Percentiles rank a stretch among this genome's conserved stretches.
Evolutionary conservation across 30 jellyfish, hydroid and myxozoan genomes (phyloP).

Genomic region (Turritopsis rubra): DNA sequence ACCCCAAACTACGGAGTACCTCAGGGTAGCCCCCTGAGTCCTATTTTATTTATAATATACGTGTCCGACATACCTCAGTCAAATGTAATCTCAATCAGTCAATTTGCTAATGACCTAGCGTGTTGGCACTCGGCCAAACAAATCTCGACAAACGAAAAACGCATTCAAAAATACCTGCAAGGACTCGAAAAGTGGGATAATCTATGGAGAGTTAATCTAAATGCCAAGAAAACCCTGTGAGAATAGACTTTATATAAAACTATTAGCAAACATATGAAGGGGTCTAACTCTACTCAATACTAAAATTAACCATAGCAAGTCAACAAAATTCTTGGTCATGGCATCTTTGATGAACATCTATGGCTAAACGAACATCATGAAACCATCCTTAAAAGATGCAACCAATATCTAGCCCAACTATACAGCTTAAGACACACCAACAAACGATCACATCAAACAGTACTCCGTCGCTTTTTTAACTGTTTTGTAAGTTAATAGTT

Average conservation of each 20-base stretch:
- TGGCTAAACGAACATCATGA: not conserved
- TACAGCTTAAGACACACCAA: not conserved
- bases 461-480: not conserved
- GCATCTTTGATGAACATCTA: not conserved
- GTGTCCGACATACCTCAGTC: not conserved
- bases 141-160: not conserved
- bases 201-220: not conserved
- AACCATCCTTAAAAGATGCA: not conserved
- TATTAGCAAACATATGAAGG: not conserved
- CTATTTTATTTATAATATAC: not conserved
- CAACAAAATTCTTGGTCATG: not conserved
- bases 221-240: not conserved
- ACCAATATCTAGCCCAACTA: not conserved
- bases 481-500: not conserved
- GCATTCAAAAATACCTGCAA: not conserved
- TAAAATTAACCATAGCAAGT: not conserved
- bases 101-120: not conserved
- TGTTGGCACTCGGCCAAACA: not conserved
- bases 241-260: not conserved
- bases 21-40: conserved; percentile 4
- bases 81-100: not conserved
- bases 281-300: not conserved
- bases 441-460: not conserved
- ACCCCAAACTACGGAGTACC: not conserved
- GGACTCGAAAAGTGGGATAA: not conserved